These are phyloP conservation scores for Cyrtonyx montezumae DNA, from an alignment of 2,113 vertebrate species.

Conservation along the genomic window DNA sequence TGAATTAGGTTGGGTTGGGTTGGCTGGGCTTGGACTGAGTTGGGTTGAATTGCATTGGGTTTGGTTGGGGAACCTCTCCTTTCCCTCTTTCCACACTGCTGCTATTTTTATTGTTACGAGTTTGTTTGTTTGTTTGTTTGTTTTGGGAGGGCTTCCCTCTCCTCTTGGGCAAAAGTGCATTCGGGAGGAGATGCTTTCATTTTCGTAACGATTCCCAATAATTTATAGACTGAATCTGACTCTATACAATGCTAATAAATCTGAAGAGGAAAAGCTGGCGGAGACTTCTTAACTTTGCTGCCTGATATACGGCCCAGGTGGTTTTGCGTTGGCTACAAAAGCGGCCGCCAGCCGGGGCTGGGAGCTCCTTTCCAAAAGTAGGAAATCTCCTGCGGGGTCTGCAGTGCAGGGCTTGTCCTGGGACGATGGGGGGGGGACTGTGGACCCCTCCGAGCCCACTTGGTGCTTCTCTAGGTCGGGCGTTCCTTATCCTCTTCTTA, in stretches of 20 bases:
- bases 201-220: slow-evolving; percentile 38
- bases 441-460: background rate
- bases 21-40: background rate
- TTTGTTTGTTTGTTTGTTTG: background rate
- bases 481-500: background rate
- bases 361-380: background rate
- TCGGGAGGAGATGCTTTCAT: slow-evolving; percentile 3
- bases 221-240: slow-evolving; percentile 52
- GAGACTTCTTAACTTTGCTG: background rate
- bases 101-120: background rate
- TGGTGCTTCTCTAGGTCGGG: background rate
- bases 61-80: background rate
- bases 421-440: background rate
- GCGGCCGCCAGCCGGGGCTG: background rate
- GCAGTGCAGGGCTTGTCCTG: background rate
- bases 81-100: background rate
- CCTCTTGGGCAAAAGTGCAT: background rate
- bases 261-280: slow-evolving; percentile 38
- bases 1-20: background rate
- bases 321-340: background rate
- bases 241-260: slow-evolving; percentile 51
- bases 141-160: background rate
- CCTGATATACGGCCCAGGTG: slow-evolving; percentile 51
- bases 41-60: background rate
- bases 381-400: background rate